phyloP scores from a whole-genome alignment of 2,797 vertebrate genomes.

The Benthosema pterotum region DNA sequence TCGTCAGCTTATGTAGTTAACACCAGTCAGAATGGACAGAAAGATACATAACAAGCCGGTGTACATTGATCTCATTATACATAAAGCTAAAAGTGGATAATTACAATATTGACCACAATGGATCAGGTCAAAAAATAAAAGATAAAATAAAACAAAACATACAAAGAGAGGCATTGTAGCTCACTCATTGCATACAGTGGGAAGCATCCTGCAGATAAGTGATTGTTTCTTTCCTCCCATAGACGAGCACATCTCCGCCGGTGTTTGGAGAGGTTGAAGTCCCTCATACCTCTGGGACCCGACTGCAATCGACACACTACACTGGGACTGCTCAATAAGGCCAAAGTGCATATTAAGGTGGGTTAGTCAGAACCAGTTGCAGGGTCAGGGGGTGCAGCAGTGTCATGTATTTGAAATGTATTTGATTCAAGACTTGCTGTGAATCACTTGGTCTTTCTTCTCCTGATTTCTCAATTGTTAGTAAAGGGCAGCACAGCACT shows the following conservation, averaged over 20 bases:
- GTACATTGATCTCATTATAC: conserved; percentile 19
- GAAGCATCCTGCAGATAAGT: conserved; percentile 1
- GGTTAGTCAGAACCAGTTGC: conserved; percentile 23
- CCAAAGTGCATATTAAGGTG: conserved; percentile 99
- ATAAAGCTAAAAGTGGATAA: conserved; percentile 19
- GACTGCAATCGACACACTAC: conserved; percentile 98
- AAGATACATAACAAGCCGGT: conserved; percentile 30
- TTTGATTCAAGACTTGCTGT: neutral
- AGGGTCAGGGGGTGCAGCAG: too few species aligned
- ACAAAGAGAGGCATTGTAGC: too few species aligned
- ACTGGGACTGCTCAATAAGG: conserved; percentile 98
- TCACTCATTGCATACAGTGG: neutral
- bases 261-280: conserved; percentile 97
- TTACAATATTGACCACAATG: conserved; percentile 8
- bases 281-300: conserved; percentile 95
- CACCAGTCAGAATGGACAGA: conserved; percentile 33
- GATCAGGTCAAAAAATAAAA: conserved; percentile 17
- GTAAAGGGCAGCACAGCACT: too few species aligned
- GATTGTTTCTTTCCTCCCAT: conserved; percentile 36
- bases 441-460: neutral
- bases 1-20: conserved; percentile 32
- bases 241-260: conserved; percentile 98
- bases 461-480: conserved; percentile 10
- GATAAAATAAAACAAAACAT: conserved; percentile 23
- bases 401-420: conserved; percentile 1